Conservation (phyloP, 92 coral and sea anemone species). For the Nematostella vectensis region DNA sequence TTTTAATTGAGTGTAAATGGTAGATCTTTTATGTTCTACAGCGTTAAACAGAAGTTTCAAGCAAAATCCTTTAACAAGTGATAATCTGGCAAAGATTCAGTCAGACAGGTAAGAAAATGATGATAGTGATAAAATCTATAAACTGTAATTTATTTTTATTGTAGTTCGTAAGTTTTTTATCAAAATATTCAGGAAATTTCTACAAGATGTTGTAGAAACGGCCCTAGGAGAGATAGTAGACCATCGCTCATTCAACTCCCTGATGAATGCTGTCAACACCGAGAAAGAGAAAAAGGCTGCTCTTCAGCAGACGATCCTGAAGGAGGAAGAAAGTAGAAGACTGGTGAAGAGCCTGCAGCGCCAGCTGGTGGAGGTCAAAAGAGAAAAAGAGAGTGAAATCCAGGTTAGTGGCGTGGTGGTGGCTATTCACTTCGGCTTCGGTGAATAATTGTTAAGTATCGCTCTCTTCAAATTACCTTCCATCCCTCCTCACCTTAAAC, state of each 20-base stretch:
- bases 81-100: conserved; percentile 90
- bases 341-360: conserved; percentile 87
- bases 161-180: neutral
- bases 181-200: conserved; percentile 59
- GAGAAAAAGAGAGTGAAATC: conserved; percentile 92
- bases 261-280: conserved; percentile 69
- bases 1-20: too few species aligned
- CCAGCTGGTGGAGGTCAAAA: conserved; percentile 86
- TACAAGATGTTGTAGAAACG: conserved; percentile 88
- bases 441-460: too few species aligned
- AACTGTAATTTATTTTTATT: too few species aligned
- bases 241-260: conserved; percentile 59
- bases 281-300: conserved; percentile 93
- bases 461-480: neutral
- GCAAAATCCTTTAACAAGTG: conserved; percentile 90
- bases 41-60: conserved; percentile 88
- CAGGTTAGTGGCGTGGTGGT: conserved; percentile 85
- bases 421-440: neutral
- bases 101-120: conserved; percentile 65
- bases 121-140: too few species aligned
- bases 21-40: too few species aligned
- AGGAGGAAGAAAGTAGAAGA: conserved; percentile 99
- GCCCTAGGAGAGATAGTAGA: conserved; percentile 62
- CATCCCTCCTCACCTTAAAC: neutral
- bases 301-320: conserved; percentile 91